Conservation (phyloP, 1,140 invertebrate species). For the Drosophila equinoxialis region DNA sequence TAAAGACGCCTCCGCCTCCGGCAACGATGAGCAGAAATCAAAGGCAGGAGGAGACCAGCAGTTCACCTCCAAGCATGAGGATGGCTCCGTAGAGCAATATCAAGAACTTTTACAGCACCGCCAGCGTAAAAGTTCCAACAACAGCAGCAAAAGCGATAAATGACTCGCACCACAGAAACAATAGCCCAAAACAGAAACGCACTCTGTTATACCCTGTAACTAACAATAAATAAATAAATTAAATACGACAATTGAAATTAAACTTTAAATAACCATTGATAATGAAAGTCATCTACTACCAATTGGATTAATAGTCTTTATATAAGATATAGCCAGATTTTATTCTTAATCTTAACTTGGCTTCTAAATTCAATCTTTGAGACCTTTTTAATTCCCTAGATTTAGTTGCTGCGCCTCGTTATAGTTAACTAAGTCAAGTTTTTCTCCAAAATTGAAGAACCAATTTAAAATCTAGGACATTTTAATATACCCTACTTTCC, state of each 20-base stretch:
- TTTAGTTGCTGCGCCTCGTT: too few relatives aligned
- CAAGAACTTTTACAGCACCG: conserved; percentile 73
- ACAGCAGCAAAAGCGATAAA: conserved; percentile 64
- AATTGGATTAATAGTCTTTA: not conserved
- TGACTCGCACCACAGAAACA: conserved; percentile 15
- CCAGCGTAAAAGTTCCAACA: conserved; percentile 64
- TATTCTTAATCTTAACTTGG: too few relatives aligned
- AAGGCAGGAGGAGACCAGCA: conserved; percentile 32
- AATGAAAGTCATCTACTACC: too few relatives aligned
- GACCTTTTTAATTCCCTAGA: too few relatives aligned
- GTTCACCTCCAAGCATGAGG: conserved; percentile 74
- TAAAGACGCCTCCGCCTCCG: conserved; percentile 16
- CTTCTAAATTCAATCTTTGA: too few relatives aligned
- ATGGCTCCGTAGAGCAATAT: conserved; percentile 81
- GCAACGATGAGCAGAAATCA: conserved; percentile 35
- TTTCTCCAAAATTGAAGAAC: too few relatives aligned
- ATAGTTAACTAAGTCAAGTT: too few relatives aligned
- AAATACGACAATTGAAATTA: not conserved
- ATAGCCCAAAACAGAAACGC: not conserved
- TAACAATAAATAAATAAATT: not conserved
- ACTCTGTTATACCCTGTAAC: not conserved
- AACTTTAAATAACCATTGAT: not conserved
- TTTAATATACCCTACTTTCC: not conserved
- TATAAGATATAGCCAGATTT: too few relatives aligned
- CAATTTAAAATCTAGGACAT: too few relatives aligned